Evolutionary conservation across 1,140 invertebrate species (phyloP), one percentile per base, ranked within the genome.

Genomic region (Musca vetustissima): DNA sequence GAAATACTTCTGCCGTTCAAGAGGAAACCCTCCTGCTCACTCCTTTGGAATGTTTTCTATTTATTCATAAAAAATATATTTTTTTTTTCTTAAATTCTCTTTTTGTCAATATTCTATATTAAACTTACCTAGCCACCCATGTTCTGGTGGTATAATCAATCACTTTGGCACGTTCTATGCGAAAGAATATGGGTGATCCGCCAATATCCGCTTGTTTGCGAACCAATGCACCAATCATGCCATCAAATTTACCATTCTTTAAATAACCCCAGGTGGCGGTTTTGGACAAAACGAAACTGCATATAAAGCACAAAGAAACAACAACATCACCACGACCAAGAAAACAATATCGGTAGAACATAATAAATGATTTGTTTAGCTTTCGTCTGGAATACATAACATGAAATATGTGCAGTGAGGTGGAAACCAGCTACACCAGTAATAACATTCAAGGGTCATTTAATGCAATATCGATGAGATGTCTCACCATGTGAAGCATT

Each of bases 251-350:
- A 1, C 88, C 88, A 78, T 90, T 88, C 22, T 85, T 81, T 28
- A 84, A 65, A 73, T 89, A 89, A 6, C 90, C 89, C 89, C 89
- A 91, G 6, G 88, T 88, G 64, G 83, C 83, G 0, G 84, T 86
- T 6, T 83, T 75, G 68, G 76, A 76, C 22, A 89, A 76, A 64
- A 86, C 79, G 48, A 87, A 85, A 14, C 87, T 88, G 69, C 24
- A 69, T 53, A 36, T 15, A 25, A 53, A 67, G 53, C 66, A 50
- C 17, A 13, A 19, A 6, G 15, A 49, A 49, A n/a, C 48, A 15
- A 49, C 6, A 49, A 49, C 48, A 49, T n/a, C n/a, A n/a, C n/a
- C n/a, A n/a, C n/a, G n/a, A n/a, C n/a, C 8, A 8, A 28, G 28
- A 50, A 50, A 19, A 21, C 21, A 22, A 52, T 19, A 52, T 52